Conservation (phyloP, 2,113 vertebrate species). For the Jacana jacana region DNA sequence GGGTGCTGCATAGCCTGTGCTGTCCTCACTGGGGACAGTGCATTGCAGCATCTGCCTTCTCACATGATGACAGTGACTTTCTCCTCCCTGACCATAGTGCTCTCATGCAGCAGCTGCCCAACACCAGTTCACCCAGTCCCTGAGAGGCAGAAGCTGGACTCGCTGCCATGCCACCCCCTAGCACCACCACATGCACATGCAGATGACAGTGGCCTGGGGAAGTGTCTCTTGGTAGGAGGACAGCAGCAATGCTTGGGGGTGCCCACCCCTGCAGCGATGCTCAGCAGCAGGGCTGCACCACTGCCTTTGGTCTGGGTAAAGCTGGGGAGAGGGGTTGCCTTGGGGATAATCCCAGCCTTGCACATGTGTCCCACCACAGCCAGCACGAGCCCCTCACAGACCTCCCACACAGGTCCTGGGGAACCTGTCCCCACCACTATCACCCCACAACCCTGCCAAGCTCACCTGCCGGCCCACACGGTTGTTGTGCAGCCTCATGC, state of each 20-base stretch:
- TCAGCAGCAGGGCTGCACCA: background rate
- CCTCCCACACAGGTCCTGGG: rapidly evolving
- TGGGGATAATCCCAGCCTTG: background rate
- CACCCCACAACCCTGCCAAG: rapidly evolving
- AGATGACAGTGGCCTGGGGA: background rate
- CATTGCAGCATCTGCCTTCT: background rate
- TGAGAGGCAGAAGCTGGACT: background rate
- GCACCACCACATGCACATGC: background rate
- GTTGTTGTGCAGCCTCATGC: constrained; percentile 98
- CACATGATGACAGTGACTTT: background rate
- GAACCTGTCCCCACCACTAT: background rate
- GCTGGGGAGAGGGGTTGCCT: background rate
- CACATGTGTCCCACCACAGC: background rate
- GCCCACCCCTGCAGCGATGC: background rate
- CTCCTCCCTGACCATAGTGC: background rate
- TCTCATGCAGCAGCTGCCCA: background rate
- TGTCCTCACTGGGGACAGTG: background rate
- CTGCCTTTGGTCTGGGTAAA: background rate
- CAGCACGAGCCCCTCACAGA: background rate
- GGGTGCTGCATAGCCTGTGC: background rate
- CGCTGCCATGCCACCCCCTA: background rate
- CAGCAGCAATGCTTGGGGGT: background rate
- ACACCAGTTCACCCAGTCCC: background rate
- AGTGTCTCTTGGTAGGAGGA: background rate
- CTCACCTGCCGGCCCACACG: constrained; percentile 96